Evolutionary conservation across 2,888 invertebrate genomes (phyloP).

Genomic region (Hylaea fasciaria): DNA sequence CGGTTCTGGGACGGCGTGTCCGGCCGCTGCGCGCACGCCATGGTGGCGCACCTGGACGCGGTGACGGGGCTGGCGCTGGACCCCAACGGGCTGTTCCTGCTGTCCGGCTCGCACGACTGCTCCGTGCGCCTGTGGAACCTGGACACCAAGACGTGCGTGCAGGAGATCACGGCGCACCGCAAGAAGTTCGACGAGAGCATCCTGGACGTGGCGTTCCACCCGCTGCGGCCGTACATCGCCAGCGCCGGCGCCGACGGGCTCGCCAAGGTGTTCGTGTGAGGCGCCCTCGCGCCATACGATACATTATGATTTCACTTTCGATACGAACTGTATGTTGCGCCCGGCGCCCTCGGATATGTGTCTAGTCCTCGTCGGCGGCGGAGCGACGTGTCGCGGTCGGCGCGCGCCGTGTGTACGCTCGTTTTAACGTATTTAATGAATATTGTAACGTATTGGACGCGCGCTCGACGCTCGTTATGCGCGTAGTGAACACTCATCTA

Average conservation of each 20-base stretch:
- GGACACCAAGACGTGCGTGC: constrained; percentile 99
- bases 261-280: constrained; percentile 98
- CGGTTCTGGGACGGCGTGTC: constrained; percentile 99
- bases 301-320: constrained; percentile 65
- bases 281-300: constrained; percentile 22
- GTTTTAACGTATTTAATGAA: constrained; percentile 67
- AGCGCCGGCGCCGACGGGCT: constrained; percentile 99
- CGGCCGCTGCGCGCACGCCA: constrained; percentile 97
- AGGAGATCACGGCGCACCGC: constrained; percentile 99
- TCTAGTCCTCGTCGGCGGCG: constrained; percentile 54
- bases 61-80: constrained; percentile 99
- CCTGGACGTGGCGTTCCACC: constrained; percentile 99
- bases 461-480: constrained; percentile 70
- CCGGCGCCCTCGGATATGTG: constrained; percentile 40
- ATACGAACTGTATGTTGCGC: constrained; percentile 53
- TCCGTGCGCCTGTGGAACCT: constrained; percentile 99
- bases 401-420: constrained; percentile 49
- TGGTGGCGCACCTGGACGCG: constrained; percentile 99
- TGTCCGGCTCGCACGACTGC: constrained; percentile 99
- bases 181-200: constrained; percentile 99
- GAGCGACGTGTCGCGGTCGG: constrained; percentile 48
- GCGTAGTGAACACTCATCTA: constrained; percentile 80
- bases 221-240: constrained; percentile 98
- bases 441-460: constrained; percentile 69
- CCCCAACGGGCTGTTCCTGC: constrained; percentile 98